These are phyloP conservation scores for Notarius quadriscutis DNA, from an alignment of 2,113 vertebrate genomes.

Conservation along the genomic window DNA sequence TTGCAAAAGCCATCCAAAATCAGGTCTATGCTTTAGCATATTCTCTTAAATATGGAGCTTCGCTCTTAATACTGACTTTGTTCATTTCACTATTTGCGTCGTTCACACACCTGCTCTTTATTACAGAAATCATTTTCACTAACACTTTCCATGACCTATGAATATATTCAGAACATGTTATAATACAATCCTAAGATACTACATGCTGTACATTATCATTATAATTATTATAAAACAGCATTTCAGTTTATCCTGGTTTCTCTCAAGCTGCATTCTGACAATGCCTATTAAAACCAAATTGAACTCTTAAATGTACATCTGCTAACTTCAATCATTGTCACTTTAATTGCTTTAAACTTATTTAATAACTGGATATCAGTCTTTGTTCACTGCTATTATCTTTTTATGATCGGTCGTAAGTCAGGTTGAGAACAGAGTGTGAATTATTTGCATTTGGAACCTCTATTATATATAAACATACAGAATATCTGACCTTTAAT, in stretches of 20 bases:
- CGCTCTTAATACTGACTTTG: neutral
- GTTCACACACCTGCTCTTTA: neutral
- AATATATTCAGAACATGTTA: neutral
- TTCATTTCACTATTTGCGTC: neutral
- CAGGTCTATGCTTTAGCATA: too few relatives aligned
- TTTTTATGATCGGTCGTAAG: neutral
- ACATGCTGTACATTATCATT: neutral
- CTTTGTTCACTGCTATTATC: neutral
- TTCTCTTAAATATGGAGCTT: too few relatives aligned
- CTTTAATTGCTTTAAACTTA: too few relatives aligned
- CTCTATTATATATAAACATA: neutral
- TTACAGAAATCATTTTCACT: neutral
- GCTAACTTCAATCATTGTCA: too few relatives aligned
- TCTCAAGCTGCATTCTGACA: too few relatives aligned
- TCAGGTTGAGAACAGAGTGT: neutral
- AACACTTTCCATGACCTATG: neutral
- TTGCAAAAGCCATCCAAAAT: too few relatives aligned
- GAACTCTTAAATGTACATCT: too few relatives aligned
- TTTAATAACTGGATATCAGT: too few relatives aligned
- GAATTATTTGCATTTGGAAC: neutral
- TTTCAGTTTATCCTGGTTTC: too few relatives aligned
- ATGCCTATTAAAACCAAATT: too few relatives aligned
- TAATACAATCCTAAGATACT: neutral
- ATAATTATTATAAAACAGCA: neutral
- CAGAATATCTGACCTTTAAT: neutral